Conservation (phyloP, 2,797 vertebrate species). For the Acanthopagrus latus region DNA sequence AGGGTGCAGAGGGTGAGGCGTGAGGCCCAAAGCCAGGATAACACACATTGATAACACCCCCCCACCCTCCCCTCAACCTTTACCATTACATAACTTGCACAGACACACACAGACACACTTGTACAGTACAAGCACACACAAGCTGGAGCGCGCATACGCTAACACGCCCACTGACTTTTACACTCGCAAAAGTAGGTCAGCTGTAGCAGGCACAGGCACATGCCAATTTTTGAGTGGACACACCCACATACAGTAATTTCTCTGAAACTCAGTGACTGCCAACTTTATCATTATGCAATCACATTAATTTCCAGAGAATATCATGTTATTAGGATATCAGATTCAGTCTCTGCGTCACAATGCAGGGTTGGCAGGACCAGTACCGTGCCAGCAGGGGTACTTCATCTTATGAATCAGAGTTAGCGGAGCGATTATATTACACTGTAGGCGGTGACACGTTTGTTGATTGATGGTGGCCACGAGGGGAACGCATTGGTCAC, state of each 20-base stretch:
- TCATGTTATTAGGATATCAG: constrained; percentile 51
- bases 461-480: constrained; percentile 20
- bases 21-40: constrained; percentile 55
- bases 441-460: constrained; percentile 12
- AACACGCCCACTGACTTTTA: constrained; percentile 67
- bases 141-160: constrained; percentile 46
- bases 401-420: constrained; percentile 35
- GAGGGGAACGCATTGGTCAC: constrained; percentile 7
- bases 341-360: constrained; percentile 6
- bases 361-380: constrained; percentile 6
- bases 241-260: constrained; percentile 65
- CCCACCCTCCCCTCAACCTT: constrained; percentile 7
- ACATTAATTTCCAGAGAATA: constrained; percentile 26
- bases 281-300: constrained; percentile 68
- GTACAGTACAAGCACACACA: constrained; percentile 62
- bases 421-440: constrained; percentile 24
- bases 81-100: constrained; percentile 74
- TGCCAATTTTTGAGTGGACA: constrained; percentile 64
- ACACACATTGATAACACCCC: constrained; percentile 55
- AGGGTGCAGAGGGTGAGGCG: constrained; percentile 30
- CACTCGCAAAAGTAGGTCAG: constrained; percentile 73
- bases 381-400: constrained; percentile 5
- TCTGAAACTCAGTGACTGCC: constrained; percentile 40
- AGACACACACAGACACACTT: constrained; percentile 37
- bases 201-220: constrained; percentile 68